These are phyloP conservation scores for Malurus alboscapulatus DNA, from an alignment of 2,113 vertebrate genomes.

Conservation along the genomic window DNA sequence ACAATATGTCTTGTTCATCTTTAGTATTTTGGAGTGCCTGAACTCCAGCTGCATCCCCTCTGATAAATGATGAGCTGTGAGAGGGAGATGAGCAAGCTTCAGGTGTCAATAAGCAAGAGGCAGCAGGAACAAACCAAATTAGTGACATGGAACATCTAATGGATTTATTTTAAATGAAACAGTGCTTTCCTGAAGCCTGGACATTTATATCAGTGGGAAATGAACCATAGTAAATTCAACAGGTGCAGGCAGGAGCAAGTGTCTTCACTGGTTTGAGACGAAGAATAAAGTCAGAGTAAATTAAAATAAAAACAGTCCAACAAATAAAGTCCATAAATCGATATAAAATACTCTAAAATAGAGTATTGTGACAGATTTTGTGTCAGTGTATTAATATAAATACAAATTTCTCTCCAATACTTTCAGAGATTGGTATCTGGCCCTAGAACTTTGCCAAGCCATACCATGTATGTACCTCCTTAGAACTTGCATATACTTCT, in stretches of 20 bases:
- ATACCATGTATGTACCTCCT: neutral
- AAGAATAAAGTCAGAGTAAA: neutral
- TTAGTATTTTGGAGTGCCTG: slow-evolving; percentile 53
- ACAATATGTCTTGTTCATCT: slow-evolving; percentile 42
- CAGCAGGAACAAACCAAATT: slow-evolving; percentile 25
- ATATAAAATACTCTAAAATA: neutral
- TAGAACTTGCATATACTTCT: neutral
- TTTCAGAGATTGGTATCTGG: neutral
- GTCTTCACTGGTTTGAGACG: neutral
- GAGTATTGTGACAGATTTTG: neutral
- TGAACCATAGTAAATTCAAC: slow-evolving; percentile 11
- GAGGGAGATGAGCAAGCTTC: slow-evolving; percentile 39
- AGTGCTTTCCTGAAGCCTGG: neutral
- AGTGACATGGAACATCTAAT: neutral
- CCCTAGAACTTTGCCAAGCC: neutral
- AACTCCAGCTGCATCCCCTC: slow-evolving; percentile 27
- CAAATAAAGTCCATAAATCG: neutral
- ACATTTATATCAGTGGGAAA: slow-evolving; percentile 16
- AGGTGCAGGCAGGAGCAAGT: slow-evolving; percentile 12
- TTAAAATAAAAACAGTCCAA: neutral
- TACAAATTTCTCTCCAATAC: neutral
- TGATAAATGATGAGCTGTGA: slow-evolving; percentile 37
- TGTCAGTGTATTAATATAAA: neutral
- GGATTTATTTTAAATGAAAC: slow-evolving; percentile 28
- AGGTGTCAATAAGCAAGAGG: slow-evolving; percentile 34